A percentile compares a stretch with the other conserved stretches of the same genome.
Evolutionary conservation across 2,113 vertebrate species (phyloP).

Genomic region (Alces alces): DNA sequence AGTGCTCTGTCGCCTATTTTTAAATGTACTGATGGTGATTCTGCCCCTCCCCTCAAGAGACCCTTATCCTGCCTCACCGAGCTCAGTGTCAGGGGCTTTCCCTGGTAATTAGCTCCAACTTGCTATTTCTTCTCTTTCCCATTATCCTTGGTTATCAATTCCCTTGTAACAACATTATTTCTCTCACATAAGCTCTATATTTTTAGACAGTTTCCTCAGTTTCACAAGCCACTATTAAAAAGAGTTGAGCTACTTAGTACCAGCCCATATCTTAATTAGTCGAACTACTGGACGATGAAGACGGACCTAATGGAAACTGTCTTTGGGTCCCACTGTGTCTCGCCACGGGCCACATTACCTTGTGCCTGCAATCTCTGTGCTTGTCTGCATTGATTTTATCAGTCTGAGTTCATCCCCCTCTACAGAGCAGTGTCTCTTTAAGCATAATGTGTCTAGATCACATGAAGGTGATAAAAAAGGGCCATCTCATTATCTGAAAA

Average conservation of each 20-base stretch:
- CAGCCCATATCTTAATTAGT: constrained; percentile 29
- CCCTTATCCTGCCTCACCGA: constrained; percentile 61
- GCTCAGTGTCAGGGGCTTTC: constrained; percentile 62
- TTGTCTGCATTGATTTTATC: background rate
- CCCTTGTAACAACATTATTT: constrained; percentile 58
- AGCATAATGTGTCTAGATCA: constrained; percentile 1
- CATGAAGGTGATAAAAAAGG: background rate
- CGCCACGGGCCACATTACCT: background rate
- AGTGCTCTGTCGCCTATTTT: constrained; percentile 73
- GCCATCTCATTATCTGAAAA: constrained; percentile 13
- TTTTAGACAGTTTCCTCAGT: constrained; percentile 51
- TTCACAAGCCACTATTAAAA: constrained; percentile 40
- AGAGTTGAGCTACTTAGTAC: background rate
- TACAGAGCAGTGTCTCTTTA: constrained; percentile 3
- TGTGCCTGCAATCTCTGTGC: background rate
- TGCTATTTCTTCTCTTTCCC: constrained; percentile 61
- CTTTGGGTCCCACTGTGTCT: background rate
- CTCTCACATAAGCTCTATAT: constrained; percentile 46
- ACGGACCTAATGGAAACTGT: background rate
- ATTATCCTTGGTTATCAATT: constrained; percentile 63
- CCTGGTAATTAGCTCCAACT: constrained; percentile 70
- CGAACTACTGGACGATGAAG: background rate
- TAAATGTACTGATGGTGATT: constrained; percentile 67
- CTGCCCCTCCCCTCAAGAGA: constrained; percentile 66
- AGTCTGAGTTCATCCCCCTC: background rate